Conservation (phyloP, 2,113 vertebrate genomes). For the Notothenia coriiceps region DNA sequence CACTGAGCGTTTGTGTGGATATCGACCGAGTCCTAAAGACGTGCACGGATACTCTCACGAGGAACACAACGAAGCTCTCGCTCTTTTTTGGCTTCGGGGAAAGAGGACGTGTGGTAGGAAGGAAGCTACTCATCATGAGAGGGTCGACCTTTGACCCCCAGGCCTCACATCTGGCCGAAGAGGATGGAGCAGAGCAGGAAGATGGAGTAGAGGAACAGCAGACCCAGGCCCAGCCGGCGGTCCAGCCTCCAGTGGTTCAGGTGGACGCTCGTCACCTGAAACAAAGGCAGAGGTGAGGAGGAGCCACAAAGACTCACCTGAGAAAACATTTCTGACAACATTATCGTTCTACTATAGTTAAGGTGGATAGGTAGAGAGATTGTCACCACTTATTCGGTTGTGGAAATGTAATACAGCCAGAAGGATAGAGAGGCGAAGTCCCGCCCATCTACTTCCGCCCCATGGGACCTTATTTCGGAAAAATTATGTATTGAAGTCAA, state of each 20-base stretch:
- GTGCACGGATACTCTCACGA: slow-evolving; percentile 34
- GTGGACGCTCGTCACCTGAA: slow-evolving; percentile 82
- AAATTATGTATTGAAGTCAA: no score
- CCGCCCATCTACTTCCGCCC: no score
- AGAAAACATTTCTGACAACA: no score
- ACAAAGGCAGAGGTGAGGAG: not conserved
- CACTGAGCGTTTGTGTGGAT: slow-evolving; percentile 24
- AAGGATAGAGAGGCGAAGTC: no score
- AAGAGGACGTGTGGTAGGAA: slow-evolving; percentile 21
- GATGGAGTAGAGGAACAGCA: slow-evolving; percentile 83
- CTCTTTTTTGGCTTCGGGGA: slow-evolving; percentile 54
- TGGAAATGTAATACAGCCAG: not conserved
- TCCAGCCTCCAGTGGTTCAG: slow-evolving; percentile 87
- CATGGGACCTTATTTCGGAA: no score
- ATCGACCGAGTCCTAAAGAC: slow-evolving; percentile 25
- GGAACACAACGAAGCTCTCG: slow-evolving; percentile 30
- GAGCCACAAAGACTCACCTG: not conserved
- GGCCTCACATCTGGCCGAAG: slow-evolving; percentile 83
- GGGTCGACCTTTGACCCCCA: slow-evolving; percentile 40
- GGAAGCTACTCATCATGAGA: slow-evolving; percentile 22
- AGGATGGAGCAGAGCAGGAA: slow-evolving; percentile 87
- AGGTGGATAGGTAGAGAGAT: not conserved
- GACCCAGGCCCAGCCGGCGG: slow-evolving; percentile 81
- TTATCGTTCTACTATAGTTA: no score
- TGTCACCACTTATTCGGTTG: not conserved